Evolutionary conservation across 2,888 invertebrate genomes (phyloP), one percentile per base, ranked within the genome.

Genomic region (Argyresthia albistria): DNA sequence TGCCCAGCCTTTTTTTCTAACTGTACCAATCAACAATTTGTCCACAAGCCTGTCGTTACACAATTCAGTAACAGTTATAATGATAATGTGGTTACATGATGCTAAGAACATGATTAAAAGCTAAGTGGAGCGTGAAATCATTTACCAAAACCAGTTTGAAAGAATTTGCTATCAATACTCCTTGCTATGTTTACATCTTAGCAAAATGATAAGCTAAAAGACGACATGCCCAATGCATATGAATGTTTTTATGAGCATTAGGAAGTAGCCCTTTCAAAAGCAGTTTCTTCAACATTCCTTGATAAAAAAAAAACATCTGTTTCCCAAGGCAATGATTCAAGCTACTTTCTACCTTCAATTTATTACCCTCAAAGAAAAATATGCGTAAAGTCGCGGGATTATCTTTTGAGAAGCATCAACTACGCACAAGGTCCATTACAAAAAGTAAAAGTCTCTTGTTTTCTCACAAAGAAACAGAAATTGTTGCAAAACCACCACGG

Each of bases 381-480:
- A 10, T 45, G 15, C 45, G n/a, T 35, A 25, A 43, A 43, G 42
- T 25, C 25, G 16, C 50, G 50, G 43, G 50, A 50, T 25, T 12
- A 25, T 35, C 16, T 10, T 8, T 7, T 1, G 11, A 50, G 16
- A 50, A 12, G 37, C 25, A 9, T 36, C n/a, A 25, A 50, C 50
- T 25, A 43, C 42, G 50, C 50, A 50, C 16, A 50, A 50, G 37
- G 46, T 11, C 8, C 16, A 25, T 37, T 10, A 15, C 39, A 10
- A 80, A 83, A 86, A 86, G 83, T 86, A 86, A 86, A 86, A 86
- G 86, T 86, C 62, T 56, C 61, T 55, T 63, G 62, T 66, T 64
- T 70, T 72, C 10, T 52, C 48, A 54, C 54, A 54, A 54, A 54
- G 54, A 46, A 52, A 46, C 46, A 25, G 42, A 25, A 43, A 39